Base-by-base conservation (phyloP, 1,140 invertebrate genomes). In the Stratiolaelaps scimitus region DNA sequence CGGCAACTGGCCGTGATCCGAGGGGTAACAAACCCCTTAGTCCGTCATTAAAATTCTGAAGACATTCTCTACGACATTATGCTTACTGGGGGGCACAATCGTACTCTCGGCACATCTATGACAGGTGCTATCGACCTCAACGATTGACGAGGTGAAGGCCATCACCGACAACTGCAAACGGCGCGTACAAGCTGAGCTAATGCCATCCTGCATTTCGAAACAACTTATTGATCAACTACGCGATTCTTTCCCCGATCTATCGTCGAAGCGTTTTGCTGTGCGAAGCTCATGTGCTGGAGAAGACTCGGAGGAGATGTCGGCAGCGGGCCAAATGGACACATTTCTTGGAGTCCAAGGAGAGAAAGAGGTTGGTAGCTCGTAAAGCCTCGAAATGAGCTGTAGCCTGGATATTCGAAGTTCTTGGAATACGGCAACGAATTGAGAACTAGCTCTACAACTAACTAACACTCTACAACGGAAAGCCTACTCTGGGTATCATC, bases 241-340 rank as follows among this genome's bases (percentile, higher is more conserved):
- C 2, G 20, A 34, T 1, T 19, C 34, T 20, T 60, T 60, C 23
- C 53, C 53, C 15, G 23, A 60, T 34, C 23, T 60, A 5, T 26
- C 23, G 26, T 17, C 17, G 53, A 60, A 60, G 26, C 53, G 53
- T 34, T 74, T 81, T 71, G 81, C 82, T 28, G 78, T 83, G n/a
- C 71, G 83, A 64, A 83, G 82, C 2, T 84, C 82, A 72, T 86
- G 83, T 40, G 77, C 84, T 68, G 75, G 73, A 4, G 87, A 89
- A 78, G 87, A 89, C 75, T 82, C 82, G 7, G 80, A 82, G 66
- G 85, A 85, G 72, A 81, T 72, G 1, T 88, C 86, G 1, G 82
- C 84, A 1, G 87, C 87, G n/a, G 87, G 87, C 19, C 87, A 89
- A 77, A 86, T 89, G 74, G 81, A 82, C 47, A 88, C 85, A 0